These are phyloP conservation scores for Amphimallon solstitiale DNA, from an alignment of 2,888 invertebrate species.

Conservation along the genomic window DNA sequence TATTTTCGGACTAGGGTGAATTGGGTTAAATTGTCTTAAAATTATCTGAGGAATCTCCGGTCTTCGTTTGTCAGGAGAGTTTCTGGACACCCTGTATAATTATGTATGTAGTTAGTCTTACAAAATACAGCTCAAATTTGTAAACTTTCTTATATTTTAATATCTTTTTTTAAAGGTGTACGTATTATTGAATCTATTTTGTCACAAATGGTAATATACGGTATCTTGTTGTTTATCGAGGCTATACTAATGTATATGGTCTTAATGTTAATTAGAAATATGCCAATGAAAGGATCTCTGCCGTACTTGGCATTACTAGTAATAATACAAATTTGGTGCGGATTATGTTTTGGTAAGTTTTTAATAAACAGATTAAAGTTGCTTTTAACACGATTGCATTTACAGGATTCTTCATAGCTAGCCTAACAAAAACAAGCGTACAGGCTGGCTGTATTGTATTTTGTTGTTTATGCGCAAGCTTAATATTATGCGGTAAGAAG, in stretches of 20 bases:
- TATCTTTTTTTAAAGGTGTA: constrained; percentile 34
- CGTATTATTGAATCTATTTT: constrained; percentile 40
- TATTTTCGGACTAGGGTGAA: no score
- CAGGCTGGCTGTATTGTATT: constrained; percentile 39
- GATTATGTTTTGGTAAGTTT: constrained; percentile 43
- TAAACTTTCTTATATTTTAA: not conserved
- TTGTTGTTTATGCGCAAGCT: constrained; percentile 33
- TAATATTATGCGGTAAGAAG: constrained; percentile 43
- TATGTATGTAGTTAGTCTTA: no score
- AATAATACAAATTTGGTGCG: constrained; percentile 42
- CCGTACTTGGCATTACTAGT: constrained; percentile 32
- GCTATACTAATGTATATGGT: constrained; percentile 36
- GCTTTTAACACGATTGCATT: not conserved
- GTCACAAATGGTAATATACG: constrained; percentile 41
- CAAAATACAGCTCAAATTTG: no score
- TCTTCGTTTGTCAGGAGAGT: no score
- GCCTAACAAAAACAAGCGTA: constrained; percentile 32
- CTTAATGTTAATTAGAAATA: constrained; percentile 36
- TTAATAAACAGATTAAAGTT: not conserved
- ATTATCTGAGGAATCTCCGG: no score
- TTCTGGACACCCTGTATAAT: no score
- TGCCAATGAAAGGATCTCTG: constrained; percentile 29
- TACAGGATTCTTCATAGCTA: constrained; percentile 41
- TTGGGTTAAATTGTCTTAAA: no score
- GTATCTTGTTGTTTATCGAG: constrained; percentile 40